Conservation (phyloP, 2,797 vertebrate species). For the Octomys mimax region DNA sequence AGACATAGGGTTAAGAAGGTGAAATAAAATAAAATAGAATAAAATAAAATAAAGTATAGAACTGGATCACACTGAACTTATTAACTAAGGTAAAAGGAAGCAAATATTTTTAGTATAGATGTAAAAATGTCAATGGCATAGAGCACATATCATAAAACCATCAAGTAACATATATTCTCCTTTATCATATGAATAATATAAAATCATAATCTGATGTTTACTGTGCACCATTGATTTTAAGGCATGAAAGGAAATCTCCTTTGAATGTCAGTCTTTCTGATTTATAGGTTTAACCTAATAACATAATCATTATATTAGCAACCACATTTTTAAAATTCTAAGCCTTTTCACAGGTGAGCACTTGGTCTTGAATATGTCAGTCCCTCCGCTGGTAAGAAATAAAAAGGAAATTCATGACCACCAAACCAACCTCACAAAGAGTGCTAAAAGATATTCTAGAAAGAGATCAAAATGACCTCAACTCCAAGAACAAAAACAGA, state of each 20-base stretch:
- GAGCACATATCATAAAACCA: not conserved
- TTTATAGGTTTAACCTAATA: conserved; percentile 56
- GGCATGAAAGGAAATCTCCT: conserved; percentile 56
- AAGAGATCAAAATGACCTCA: no score
- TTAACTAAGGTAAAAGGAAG: not conserved
- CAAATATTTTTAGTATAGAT: not conserved
- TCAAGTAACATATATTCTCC: not conserved
- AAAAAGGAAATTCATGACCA: conserved; percentile 1
- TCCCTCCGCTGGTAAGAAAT: conserved; percentile 22
- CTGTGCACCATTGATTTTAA: conserved; percentile 20
- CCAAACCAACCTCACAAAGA: no score
- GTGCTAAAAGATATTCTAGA: no score
- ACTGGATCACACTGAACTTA: not conserved
- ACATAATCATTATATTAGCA: conserved; percentile 60
- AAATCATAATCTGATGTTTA: conserved; percentile 27
- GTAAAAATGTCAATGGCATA: not conserved
- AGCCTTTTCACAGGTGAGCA: conserved; percentile 68
- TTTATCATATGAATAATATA: conserved; percentile 9
- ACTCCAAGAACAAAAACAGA: no score
- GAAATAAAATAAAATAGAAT: not conserved
- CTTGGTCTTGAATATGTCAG: conserved; percentile 75
- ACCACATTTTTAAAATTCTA: conserved; percentile 36
- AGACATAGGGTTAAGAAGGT: not conserved
- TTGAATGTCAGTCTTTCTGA: conserved; percentile 51
- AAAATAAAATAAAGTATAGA: not conserved